A percentile compares a stretch with the other conserved stretches of the same genome.
These are phyloP conservation scores for Lucilia cuprina DNA, from an alignment of 1,140 invertebrate genomes.

Conservation along the genomic window DNA sequence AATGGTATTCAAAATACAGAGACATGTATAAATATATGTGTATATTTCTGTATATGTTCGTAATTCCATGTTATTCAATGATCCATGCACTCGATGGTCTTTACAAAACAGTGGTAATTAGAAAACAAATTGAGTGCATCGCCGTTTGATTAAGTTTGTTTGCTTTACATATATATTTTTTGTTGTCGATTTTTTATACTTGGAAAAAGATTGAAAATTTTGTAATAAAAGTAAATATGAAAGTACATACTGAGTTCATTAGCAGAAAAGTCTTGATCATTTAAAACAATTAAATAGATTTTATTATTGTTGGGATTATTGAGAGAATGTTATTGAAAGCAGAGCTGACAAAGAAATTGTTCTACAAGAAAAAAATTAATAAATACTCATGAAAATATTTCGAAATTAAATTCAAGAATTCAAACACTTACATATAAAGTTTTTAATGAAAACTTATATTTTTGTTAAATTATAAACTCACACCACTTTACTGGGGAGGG, in stretches of 20 bases:
- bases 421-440: too few relatives aligned
- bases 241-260: constrained; percentile 3
- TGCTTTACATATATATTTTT: neutral
- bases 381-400: too few relatives aligned
- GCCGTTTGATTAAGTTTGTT: neutral
- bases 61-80: neutral
- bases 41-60: neutral
- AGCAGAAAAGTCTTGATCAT: neutral
- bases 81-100: neutral
- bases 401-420: too few relatives aligned
- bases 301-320: neutral
- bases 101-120: neutral
- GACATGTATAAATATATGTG: neutral
- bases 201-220: neutral
- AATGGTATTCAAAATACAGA: neutral
- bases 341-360: neutral
- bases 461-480: too few relatives aligned
- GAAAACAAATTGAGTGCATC: constrained; percentile 33
- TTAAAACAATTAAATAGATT: neutral
- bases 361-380: too few relatives aligned
- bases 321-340: neutral
- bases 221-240: neutral
- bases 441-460: too few relatives aligned
- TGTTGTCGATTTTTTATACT: neutral
- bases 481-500: too few relatives aligned